Conservation (phyloP, 2,113 vertebrate species). For the Zingel zingel region DNA sequence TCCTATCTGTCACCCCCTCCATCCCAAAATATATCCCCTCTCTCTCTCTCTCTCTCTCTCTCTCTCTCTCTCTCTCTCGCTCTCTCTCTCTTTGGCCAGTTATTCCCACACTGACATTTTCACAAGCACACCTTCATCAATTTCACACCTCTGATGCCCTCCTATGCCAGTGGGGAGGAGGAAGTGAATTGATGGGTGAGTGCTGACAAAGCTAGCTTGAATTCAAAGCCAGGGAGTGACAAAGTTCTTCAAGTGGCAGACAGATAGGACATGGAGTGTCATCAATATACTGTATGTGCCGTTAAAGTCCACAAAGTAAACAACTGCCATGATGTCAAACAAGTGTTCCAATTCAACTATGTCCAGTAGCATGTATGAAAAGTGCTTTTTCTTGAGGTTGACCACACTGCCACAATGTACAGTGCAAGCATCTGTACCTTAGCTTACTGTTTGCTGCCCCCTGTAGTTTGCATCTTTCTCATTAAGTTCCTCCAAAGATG, state of each 20-base stretch:
- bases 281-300: conserved; percentile 34
- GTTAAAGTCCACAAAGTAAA: conserved; percentile 24
- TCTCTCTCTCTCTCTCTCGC: background rate
- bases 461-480: conserved; percentile 80
- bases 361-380: background rate
- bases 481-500: conserved; percentile 48
- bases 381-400: background rate
- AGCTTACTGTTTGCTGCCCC: conserved; percentile 87
- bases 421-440: background rate
- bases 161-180: conserved; percentile 62
- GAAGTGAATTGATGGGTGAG: conserved; percentile 65
- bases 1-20: conserved; percentile 56
- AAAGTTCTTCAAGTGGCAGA: conserved; percentile 55
- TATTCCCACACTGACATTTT: conserved; percentile 75
- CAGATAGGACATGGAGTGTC: conserved; percentile 31
- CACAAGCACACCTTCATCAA: conserved; percentile 77
- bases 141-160: conserved; percentile 72
- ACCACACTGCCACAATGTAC: background rate
- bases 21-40: conserved; percentile 36
- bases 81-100: conserved; percentile 32
- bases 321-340: background rate
- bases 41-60: conserved; percentile 3
- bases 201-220: conserved; percentile 64
- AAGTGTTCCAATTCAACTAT: background rate
- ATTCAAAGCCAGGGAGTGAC: conserved; percentile 57